phyloP scores from a whole-genome alignment of 1,140 invertebrate genomes.

The Scaptomyza montana region DNA sequence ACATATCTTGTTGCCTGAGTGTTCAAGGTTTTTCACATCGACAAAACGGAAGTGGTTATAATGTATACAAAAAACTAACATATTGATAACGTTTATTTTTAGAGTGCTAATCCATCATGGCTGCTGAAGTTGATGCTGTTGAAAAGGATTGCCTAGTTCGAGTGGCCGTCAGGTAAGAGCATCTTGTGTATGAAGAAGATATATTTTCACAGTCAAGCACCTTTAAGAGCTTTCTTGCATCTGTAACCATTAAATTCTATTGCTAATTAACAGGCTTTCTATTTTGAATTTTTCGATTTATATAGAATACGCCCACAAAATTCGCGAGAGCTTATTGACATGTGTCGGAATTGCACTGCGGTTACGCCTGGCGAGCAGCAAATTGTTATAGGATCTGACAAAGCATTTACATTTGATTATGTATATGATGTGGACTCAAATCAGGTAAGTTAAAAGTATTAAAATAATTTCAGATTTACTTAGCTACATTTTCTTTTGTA shows the following conservation, averaged over 20 bases:
- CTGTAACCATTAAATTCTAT: too few species aligned
- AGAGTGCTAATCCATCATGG: slow-evolving; percentile 28
- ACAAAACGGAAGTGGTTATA: neutral
- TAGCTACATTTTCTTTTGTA: slow-evolving; percentile 84
- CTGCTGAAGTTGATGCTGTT: slow-evolving; percentile 28
- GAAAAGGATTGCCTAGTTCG: slow-evolving; percentile 46
- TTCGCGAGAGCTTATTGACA: slow-evolving; percentile 95
- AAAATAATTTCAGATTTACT: neutral
- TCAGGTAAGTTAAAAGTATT: slow-evolving; percentile 84
- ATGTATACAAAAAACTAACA: neutral
- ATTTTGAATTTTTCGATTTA: neutral
- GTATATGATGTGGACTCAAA: slow-evolving; percentile 93
- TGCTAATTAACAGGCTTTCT: neutral
- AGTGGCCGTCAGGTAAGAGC: slow-evolving; percentile 38
- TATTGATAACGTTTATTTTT: slow-evolving; percentile 11
- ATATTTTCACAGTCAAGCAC: too few species aligned
- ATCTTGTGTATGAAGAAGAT: too few species aligned
- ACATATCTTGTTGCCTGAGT: neutral
- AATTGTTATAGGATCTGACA: slow-evolving; percentile 95
- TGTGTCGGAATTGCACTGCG: slow-evolving; percentile 96
- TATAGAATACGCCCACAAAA: slow-evolving; percentile 96
- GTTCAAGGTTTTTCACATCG: neutral
- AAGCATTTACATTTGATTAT: slow-evolving; percentile 98
- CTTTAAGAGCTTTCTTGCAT: too few species aligned
- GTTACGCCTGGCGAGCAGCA: slow-evolving; percentile 95